Percentiles rank a stretch among this genome's conserved stretches.
Conservation (phyloP, 2,888 invertebrate genomes). For the Sinohyriopsis cumingii region DNA sequence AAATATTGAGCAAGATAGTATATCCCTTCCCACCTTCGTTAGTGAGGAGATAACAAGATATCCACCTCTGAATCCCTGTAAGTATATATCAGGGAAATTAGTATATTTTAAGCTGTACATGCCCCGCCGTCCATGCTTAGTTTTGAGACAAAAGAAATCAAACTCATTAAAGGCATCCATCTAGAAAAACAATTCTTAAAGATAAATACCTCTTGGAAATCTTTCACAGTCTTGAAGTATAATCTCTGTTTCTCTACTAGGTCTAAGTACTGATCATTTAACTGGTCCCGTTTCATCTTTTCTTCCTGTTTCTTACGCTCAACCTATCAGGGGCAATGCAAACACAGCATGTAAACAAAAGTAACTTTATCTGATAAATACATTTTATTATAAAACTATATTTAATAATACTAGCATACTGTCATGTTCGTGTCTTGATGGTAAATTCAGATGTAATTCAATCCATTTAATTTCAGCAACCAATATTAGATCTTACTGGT, state of each 20-base stretch:
- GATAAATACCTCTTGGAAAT: constrained; percentile 78
- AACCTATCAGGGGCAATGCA: constrained; percentile 59
- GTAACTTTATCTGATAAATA: background rate
- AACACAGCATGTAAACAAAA: background rate
- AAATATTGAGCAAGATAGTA: no score
- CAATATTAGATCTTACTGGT: no score
- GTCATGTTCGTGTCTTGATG: no score
- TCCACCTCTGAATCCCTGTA: background rate
- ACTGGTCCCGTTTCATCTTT: constrained; percentile 79
- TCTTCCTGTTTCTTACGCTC: constrained; percentile 80
- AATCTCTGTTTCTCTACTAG: constrained; percentile 81
- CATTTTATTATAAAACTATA: no score
- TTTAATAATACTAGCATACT: no score
- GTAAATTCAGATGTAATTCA: no score
- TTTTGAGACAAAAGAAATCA: no score
- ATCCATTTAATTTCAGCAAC: no score
- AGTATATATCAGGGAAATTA: background rate
- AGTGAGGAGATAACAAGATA: background rate
- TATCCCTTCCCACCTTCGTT: no score
- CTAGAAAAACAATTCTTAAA: background rate
- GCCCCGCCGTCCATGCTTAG: no score
- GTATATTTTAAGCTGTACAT: no score
- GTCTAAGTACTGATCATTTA: constrained; percentile 76
- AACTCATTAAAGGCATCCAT: background rate
- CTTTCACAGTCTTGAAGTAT: constrained; percentile 84